Base-by-base conservation (phyloP, 2,888 invertebrate species). In the Argynnis bischoffii region DNA sequence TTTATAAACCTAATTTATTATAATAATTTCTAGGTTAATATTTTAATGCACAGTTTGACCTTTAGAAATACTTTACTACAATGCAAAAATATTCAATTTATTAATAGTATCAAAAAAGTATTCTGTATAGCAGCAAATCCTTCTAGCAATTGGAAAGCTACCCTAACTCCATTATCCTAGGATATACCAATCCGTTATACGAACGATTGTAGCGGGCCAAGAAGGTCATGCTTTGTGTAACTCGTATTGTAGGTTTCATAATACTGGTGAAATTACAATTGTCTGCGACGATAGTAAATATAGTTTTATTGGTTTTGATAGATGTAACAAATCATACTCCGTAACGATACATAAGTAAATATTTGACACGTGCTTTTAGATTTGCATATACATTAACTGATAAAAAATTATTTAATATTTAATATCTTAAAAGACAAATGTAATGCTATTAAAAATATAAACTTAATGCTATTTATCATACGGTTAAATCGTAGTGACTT, bases 241-340 rank as follows among this genome's bases (percentile, higher is more conserved):
- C 67, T 65, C 53, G 70, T 63, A 70, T 55, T 70, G 67, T 70
- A 67, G 50, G 55, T 66, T 68, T 70, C 70, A 68, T 70, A 70
- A 70, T 63, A 68, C 68, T 54, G 55, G 59, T 54, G 59, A 68
- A 68, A 65, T 68, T 65, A 70, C 70, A 65, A 65, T 66, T 46
- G 64, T 68, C 51, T 56, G 53, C 21, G 57, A 59, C 53, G 21
- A 57, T 63, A 64, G 59, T 68, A 65, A 68, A 65, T 65, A 61
- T 54, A 65, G 55, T 50, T 65, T 65, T 68, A 70, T 70, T 70
- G 59, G 35, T 47, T 50, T 50, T 18, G 21, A 60, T 41, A 63
- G 41, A 51, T 53, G 53, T 61, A 61, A 8, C 2, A 41, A 61
- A 41, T 53, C 14, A 5, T 35, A 18, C 31, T 35, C 2, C 31